phyloP scores from a whole-genome alignment of 2,797 vertebrate species.

The Coreius guichenoti region DNA sequence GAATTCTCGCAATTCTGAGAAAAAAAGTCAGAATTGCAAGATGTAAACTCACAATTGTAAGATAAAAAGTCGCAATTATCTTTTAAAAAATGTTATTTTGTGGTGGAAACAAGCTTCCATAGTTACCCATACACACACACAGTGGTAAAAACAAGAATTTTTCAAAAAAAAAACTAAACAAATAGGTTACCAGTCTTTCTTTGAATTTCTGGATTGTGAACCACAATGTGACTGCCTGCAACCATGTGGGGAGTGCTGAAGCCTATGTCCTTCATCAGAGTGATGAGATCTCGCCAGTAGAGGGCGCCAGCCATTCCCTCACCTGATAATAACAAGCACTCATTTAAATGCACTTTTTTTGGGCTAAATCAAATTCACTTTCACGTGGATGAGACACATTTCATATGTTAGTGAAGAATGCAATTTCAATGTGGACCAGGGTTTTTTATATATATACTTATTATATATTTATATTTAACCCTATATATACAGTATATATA shows the following conservation, averaged over 20 bases:
- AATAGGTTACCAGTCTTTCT: slow-evolving; percentile 72
- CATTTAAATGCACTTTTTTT: neutral
- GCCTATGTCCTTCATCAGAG: slow-evolving; percentile 72
- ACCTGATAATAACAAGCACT: slow-evolving; percentile 61
- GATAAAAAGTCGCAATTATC: no score
- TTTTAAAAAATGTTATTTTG: no score
- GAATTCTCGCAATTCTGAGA: no score
- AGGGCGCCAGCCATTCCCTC: slow-evolving; percentile 79
- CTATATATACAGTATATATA: no score
- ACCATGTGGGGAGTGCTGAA: slow-evolving; percentile 77
- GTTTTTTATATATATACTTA: no score
- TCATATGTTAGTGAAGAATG: neutral
- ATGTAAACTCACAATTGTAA: no score
- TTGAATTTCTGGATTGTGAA: slow-evolving; percentile 73
- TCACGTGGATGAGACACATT: neutral
- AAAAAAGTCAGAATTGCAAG: no score
- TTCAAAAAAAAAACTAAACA: neutral
- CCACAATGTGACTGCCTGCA: slow-evolving; percentile 69
- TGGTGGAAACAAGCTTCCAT: no score
- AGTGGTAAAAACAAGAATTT: neutral
- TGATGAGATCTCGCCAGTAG: slow-evolving; percentile 77
- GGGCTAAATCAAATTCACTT: neutral
- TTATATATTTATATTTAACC: no score
- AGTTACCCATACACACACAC: neutral
- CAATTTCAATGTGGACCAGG: neutral